Evolutionary conservation across 2,113 vertebrate genomes (phyloP), one percentile per base, ranked within the genome.

Genomic region (Zapus hudsonius): DNA sequence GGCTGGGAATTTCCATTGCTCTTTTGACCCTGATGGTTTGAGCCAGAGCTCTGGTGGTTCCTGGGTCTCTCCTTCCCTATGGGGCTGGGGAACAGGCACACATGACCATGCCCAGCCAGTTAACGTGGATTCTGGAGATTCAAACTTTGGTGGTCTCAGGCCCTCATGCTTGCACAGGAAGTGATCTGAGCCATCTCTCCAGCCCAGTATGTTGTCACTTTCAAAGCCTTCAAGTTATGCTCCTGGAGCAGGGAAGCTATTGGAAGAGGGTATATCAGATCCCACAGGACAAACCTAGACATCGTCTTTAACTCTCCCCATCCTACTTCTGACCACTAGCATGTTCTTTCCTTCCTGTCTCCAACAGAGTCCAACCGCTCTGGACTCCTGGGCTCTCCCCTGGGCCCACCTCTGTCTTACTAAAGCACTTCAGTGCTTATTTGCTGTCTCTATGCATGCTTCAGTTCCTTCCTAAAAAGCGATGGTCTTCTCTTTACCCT

Each of bases 191-290:
- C 52, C 52, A 52, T 52, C 12, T 52, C 52, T 52, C 52, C 52
- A 52, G 52, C 6, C 52, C 52, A 52, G 52, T 52, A 10, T 52
- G 84, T 57, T 81, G 87, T 84, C 76, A 73, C 87, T 94, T 95
- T 19, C 9, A 55, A 87, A 95, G 42, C 40, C 33, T 40, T 44
- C 31, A 63, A 47, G 63, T 74, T 80, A 42, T 0, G 4, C 55
- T 91, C 31, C 47, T 57, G 22, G 72, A 67, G 81, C 29, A 27
- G 27, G 11, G 2, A 55, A 63, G 74, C 70, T 47, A 44, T 31
- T 17, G 23, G n/a, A 0, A 92, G 59, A 85, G 15, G n/a, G 44
- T 7, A 38, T 16, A 33, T 61, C 10, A 0, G 11, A 42, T 29
- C n/a, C 10, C 11, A 17, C 3, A 2, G 2, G 17, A 17, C 23